Percentiles rank a stretch among this genome's conserved stretches.
Evolutionary conservation across 1,140 invertebrate genomes (phyloP).

Genomic region (Scylla paramamosain): DNA sequence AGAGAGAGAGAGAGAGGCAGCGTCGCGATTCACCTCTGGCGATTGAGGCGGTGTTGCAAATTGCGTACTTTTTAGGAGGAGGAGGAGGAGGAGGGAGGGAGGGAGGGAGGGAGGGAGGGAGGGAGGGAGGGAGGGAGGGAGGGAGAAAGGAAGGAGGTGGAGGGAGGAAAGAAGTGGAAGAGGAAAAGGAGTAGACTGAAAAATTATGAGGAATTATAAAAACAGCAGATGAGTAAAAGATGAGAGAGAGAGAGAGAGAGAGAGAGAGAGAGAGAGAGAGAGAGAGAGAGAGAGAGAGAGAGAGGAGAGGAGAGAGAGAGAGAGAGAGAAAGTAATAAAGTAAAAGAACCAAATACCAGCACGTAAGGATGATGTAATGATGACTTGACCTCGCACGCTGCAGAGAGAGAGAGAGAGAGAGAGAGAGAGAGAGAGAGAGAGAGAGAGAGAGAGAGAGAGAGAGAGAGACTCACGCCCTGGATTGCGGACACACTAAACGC

Average conservation of each 20-base stretch:
- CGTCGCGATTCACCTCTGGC: neutral
- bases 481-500: neutral
- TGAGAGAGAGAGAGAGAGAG: slow-evolving; percentile 10
- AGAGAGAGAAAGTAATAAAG: neutral
- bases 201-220: neutral
- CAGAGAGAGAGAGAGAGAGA: too few relatives aligned
- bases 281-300: slow-evolving; percentile 11
- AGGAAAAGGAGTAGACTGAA: neutral
- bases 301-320: neutral
- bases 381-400: neutral
- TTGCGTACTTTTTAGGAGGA: neutral
- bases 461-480: neutral
- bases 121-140: neutral
- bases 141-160: neutral
- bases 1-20: neutral
- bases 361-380: neutral
- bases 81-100: neutral
- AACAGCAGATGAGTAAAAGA: neutral
- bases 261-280: neutral
- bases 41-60: neutral
- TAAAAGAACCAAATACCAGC: neutral
- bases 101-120: neutral
- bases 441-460: too few relatives aligned
- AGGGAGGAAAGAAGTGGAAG: neutral
- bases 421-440: neutral